Percentiles rank a stretch among this genome's conserved stretches.
Evolutionary conservation across 2,888 invertebrate genomes (phyloP).

Genomic region (Lordiphosa fenestrarum): DNA sequence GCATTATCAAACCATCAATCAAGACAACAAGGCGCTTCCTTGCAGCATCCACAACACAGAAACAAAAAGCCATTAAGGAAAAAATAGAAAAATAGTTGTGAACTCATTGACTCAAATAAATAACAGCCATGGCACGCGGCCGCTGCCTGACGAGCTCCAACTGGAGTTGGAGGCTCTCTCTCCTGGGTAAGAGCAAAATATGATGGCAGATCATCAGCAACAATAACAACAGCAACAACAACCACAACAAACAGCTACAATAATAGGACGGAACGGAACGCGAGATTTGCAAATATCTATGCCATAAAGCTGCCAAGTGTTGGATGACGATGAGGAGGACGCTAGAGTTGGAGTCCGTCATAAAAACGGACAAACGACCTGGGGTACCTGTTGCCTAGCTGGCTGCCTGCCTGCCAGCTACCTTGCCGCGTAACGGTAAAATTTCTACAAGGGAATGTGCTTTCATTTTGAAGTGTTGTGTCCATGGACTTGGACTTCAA

Average conservation of each 20-base stretch:
- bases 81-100: constrained; percentile 61
- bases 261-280: constrained; percentile 49
- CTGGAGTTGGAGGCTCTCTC: constrained; percentile 21
- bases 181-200: constrained; percentile 16
- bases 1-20: constrained; percentile 67
- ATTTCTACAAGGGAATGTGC: constrained; percentile 75
- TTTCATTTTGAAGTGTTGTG: constrained; percentile 74
- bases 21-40: constrained; percentile 61
- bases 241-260: constrained; percentile 67
- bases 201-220: constrained; percentile 58
- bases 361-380: constrained; percentile 67
- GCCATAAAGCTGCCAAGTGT: constrained; percentile 71
- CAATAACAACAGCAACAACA: constrained; percentile 64
- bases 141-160: constrained; percentile 16
- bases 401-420: constrained; percentile 12
- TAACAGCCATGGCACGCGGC: constrained; percentile 69
- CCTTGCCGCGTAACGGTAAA: constrained; percentile 64
- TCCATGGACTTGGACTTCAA: constrained; percentile 59
- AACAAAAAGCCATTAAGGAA: constrained; percentile 56
- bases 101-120: constrained; percentile 73
- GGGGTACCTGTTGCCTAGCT: constrained; percentile 18
- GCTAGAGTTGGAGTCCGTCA: constrained; percentile 25
- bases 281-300: constrained; percentile 71
- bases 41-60: constrained; percentile 24
- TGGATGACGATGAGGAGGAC: constrained; percentile 43